Percentiles rank a stretch among this genome's conserved stretches.
phyloP scores from a whole-genome alignment of 2,113 vertebrate genomes.

The Gobiocypris rarus region DNA sequence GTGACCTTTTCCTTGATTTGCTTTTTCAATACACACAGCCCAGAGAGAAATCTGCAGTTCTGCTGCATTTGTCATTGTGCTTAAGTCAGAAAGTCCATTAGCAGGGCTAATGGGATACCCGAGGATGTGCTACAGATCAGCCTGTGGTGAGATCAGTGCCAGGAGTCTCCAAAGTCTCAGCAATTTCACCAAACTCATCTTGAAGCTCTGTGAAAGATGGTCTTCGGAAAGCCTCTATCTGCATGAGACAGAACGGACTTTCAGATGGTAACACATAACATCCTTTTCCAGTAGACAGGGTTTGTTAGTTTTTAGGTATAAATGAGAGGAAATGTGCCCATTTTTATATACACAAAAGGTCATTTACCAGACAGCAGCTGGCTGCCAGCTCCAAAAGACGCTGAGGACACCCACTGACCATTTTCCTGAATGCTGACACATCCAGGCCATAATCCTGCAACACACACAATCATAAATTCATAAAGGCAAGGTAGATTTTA shows the following conservation, averaged over 20 bases:
- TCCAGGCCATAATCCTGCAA: constrained; percentile 85
- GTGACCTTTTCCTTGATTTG: not conserved
- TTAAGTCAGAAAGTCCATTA: constrained; percentile 22
- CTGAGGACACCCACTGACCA: constrained; percentile 80
- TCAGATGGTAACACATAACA: not conserved
- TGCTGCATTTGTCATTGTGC: not conserved
- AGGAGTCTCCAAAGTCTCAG: constrained; percentile 76
- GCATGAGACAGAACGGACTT: not conserved
- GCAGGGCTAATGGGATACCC: constrained; percentile 20
- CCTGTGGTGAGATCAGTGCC: constrained; percentile 65
- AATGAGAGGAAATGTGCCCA: not conserved
- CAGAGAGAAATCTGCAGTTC: not conserved
- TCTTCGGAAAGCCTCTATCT: constrained; percentile 85
- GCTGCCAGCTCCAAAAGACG: constrained; percentile 78
- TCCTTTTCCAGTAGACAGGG: not conserved
- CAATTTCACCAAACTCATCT: constrained; percentile 79
- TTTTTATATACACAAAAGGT: not conserved
- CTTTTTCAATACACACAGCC: not conserved
- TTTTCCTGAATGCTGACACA: constrained; percentile 75
- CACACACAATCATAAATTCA: constrained; percentile 18
- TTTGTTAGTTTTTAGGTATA: not conserved
- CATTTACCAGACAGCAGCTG: constrained; percentile 81
- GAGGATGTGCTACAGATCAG: constrained; percentile 59
- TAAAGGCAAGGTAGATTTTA: not conserved
- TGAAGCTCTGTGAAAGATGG: constrained; percentile 83